A percentile compares a stretch with the other conserved stretches of the same genome.
Evolutionary conservation across 1,140 invertebrate genomes (phyloP).

Genomic region (Oryctes rhinoceros): DNA sequence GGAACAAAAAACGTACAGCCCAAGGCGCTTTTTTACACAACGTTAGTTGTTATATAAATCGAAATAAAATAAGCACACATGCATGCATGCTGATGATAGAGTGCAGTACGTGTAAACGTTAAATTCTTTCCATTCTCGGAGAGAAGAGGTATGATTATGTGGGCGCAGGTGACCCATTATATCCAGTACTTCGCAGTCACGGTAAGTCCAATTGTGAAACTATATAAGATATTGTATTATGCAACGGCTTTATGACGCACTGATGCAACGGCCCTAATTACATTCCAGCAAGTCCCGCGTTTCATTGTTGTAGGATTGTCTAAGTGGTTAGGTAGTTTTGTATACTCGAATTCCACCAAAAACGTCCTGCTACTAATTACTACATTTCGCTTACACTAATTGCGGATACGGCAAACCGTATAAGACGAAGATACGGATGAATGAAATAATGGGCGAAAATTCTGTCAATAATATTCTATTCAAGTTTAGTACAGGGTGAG

Average conservation of each 20-base stretch:
- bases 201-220: slow-evolving; percentile 32
- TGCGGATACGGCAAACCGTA: background rate
- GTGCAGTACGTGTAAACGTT: background rate
- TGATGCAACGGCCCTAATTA: slow-evolving; percentile 21
- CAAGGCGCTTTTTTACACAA: slow-evolving; percentile 5
- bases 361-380: background rate
- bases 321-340: slow-evolving; percentile 3
- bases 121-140: slow-evolving; percentile 29
- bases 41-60: slow-evolving; percentile 17
- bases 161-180: slow-evolving; percentile 33
- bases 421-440: background rate
- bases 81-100: background rate
- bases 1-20: background rate
- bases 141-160: slow-evolving; percentile 33
- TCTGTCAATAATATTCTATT: too few relatives aligned
- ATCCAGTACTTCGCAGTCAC: slow-evolving; percentile 29
- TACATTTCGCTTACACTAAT: background rate
- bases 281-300: background rate
- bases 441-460: too few relatives aligned
- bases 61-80: slow-evolving; percentile 1
- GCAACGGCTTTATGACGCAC: slow-evolving; percentile 7
- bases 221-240: slow-evolving; percentile 22
- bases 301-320: background rate
- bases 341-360: background rate
- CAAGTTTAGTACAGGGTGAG: too few relatives aligned